Base-by-base conservation (phyloP, 2,113 vertebrate genomes). In the Mus pahari region DNA sequence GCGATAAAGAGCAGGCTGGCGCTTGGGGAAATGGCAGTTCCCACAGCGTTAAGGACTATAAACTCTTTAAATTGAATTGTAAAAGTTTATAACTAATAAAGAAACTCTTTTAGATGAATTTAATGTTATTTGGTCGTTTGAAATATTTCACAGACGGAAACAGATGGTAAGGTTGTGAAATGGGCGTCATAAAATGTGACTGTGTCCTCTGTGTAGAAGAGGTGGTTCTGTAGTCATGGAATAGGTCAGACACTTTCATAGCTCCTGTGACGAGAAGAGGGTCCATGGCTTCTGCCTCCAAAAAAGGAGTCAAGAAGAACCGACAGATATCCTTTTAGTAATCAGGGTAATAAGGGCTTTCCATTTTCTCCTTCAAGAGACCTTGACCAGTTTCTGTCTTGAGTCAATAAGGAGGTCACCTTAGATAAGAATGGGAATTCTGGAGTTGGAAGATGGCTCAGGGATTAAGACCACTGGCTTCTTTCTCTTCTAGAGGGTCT, bases 51-150 rank as follows among this genome's bases (percentile, higher is more conserved):
- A 82, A 42, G 94, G 75, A 33, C 96, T 90, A 95, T 96, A 98
- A 92, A 64, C 91, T 97, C 97, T 96, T 95, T 86, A 89, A 95
- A 96, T 86, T 95, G 96, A 96, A 90, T 60, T 97, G 90, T 98
- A 98, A 96, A 96, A 96, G 96, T 97, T 98, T 98, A 97, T 97
- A 90, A 96, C 90, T 95, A 98, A 97, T 95, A 96, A 96, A 92
- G 86, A 92, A 97, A 96, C 94, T 96, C 96, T 97, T 98, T 96
- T 92, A 94, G 95, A 92, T 82, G 95, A 53, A 92, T 96, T 95
- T 96, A 96, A 92, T 94, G 73, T 73, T 83, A 92, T 74, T 84
- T 89, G 92, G 89, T 92, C 78, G 20, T 92, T 88, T 87, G 89
- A 96, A 97, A 81, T 77, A 94, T 78, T 96, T 86, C 94, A 89